A percentile compares a stretch with the other conserved stretches of the same genome.
phyloP scores from a whole-genome alignment of 2,888 invertebrate species.

The Amiota communis region DNA sequence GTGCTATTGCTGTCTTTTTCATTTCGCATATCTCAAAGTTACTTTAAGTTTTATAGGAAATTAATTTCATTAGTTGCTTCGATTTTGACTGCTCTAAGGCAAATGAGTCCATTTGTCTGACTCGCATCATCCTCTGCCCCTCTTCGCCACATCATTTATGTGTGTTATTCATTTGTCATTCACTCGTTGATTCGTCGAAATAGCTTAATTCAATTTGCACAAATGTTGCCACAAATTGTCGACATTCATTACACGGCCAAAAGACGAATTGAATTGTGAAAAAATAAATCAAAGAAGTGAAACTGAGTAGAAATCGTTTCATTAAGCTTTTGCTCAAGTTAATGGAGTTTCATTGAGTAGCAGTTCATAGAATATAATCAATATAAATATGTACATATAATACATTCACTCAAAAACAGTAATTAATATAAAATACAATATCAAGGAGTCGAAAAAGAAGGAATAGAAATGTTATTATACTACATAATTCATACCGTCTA shows the following conservation, averaged over 20 bases:
- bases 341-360: neutral
- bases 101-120: no score
- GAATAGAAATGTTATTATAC: no score
- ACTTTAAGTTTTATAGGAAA: conserved; percentile 13
- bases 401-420: neutral
- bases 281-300: neutral
- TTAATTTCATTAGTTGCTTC: conserved; percentile 18
- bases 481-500: no score
- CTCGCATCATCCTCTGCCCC: no score
- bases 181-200: neutral
- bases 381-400: no score
- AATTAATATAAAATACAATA: neutral
- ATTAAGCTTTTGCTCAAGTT: neutral
- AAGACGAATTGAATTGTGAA: neutral
- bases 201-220: conserved; percentile 28
- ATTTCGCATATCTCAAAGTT: neutral
- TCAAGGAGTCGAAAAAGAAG: no score
- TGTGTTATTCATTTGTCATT: neutral
- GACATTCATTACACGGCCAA: conserved; percentile 13
- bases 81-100: neutral
- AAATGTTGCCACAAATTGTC: conserved; percentile 25
- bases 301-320: no score
- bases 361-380: no score
- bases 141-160: no score
- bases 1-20: neutral